Conservation (phyloP, 2,797 vertebrate species). For the Molossus molossus region DNA sequence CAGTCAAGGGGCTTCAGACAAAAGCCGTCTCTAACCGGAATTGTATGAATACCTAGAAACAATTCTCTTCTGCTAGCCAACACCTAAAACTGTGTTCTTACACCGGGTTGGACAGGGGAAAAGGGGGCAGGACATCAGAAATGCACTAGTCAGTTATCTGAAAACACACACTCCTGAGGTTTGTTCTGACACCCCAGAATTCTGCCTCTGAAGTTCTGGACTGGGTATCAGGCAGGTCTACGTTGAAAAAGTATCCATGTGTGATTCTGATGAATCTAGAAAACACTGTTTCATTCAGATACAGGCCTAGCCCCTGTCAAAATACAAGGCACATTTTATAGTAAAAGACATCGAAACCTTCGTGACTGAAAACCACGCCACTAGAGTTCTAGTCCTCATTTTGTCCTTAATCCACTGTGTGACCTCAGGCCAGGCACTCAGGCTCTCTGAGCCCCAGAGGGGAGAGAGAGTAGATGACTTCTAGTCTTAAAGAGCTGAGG, state of each 20-base stretch:
- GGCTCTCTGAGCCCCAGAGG: not conserved
- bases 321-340: not conserved
- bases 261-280: constrained; percentile 20
- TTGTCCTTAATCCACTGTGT: not conserved
- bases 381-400: not conserved
- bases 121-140: not conserved
- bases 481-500: constrained; percentile 6
- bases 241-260: not conserved
- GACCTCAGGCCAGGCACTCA: not conserved
- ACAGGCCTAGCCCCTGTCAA: not conserved
- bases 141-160: not conserved
- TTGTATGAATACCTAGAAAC: not conserved
- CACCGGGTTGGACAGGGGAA: not conserved
- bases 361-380: not conserved
- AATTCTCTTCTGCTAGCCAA: not conserved
- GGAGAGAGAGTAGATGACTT: not conserved
- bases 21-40: not conserved
- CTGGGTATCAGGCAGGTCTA: not conserved
- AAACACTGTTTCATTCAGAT: not conserved
- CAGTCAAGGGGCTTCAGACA: not conserved
- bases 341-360: not conserved
- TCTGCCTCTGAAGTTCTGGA: not conserved
- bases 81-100: not conserved
- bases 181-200: not conserved
- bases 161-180: not conserved